Evolutionary conservation across 2,797 vertebrate genomes (phyloP), one percentile per base, ranked within the genome.

Genomic region (Bufotes viridis): DNA sequence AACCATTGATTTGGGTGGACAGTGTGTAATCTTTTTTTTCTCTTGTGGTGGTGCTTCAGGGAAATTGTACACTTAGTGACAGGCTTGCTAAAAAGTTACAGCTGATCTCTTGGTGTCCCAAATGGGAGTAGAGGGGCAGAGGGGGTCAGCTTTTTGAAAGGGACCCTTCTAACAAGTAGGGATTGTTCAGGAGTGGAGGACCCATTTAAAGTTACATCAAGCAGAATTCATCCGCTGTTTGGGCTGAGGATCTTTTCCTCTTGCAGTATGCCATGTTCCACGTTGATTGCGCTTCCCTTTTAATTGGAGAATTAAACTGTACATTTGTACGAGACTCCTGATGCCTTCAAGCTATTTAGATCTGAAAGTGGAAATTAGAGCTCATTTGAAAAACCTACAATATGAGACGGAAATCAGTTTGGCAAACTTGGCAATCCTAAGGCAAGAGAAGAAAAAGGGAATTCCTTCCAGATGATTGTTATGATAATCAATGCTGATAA

Each of bases 301-400:
- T 84, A 87, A 83, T 87, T 84, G 78, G 42, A 22, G 60, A 69
- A 76, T 87, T 69, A 83, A 83, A 55, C 14, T 67, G 60, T 51
- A 61, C 20, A 20, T 79, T 79, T 86, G 61, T 53, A 67, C 24
- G 34, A 83, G 87, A 78, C 51, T 78, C 78, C 72, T 15, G 67
- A 69, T 78, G 81, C 81, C 87, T 87, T 34, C 65, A 9, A 84
- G 87, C 72, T 78, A 82, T 83, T 84, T 83, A 60, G 51, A 58
- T 84, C 76, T 67, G 60, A 55, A 82, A 87, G 63, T 65, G 80
- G 86, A 70, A 87, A 81, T 81, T 34, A 81, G 55, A 70, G 63
- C 78, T 60, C 55, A 55, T 87, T 57, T 81, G 20, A 58, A 15
- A 81, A 87, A 76, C 60, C 55, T 57, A 82, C 67, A 55, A 79